These are phyloP conservation scores for Baronia brevicornis DNA, from an alignment of 2,888 invertebrate genomes.

Conservation along the genomic window DNA sequence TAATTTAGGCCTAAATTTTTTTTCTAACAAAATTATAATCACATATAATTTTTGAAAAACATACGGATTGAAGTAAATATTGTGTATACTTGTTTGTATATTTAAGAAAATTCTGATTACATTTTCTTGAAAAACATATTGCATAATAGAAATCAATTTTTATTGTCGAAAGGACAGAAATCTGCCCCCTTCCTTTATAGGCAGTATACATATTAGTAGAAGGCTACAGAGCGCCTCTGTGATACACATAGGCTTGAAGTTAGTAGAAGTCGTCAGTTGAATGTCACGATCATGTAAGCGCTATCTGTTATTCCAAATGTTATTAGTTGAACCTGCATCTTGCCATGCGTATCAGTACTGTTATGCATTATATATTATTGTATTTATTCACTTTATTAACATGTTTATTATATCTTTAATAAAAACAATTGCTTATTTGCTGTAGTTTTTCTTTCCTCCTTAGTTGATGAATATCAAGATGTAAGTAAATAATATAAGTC, in stretches of 20 bases:
- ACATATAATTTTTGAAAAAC: too few relatives aligned
- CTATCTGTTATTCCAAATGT: slow-evolving; percentile 37
- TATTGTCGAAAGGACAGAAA: slow-evolving; percentile 10
- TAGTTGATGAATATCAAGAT: too few relatives aligned
- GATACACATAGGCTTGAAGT: slow-evolving; percentile 59
- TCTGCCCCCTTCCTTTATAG: slow-evolving; percentile 10
- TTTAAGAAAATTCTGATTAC: too few relatives aligned
- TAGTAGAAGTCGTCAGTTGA: slow-evolving; percentile 50
- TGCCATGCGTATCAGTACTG: slow-evolving; percentile 48
- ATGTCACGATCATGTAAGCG: slow-evolving; percentile 35
- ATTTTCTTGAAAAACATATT: too few relatives aligned
- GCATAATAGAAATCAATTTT: too few relatives aligned
- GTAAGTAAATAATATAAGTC: too few relatives aligned
- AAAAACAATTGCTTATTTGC: slow-evolving; percentile 66
- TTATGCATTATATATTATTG: slow-evolving; percentile 58
- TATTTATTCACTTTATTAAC: slow-evolving; percentile 73
- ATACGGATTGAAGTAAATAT: too few relatives aligned
- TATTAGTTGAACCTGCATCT: slow-evolving; percentile 50
- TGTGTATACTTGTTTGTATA: too few relatives aligned
- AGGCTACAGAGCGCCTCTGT: slow-evolving; percentile 57
- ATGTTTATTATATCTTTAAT: slow-evolving; percentile 76
- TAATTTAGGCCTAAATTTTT: too few relatives aligned
- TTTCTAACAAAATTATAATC: too few relatives aligned
- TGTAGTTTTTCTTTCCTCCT: slow-evolving; percentile 21
- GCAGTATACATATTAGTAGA: slow-evolving; percentile 33